Percentiles rank a stretch among this genome's conserved stretches.
Conservation (phyloP, 2,113 vertebrate species). For the Sclerurus mexicanus region DNA sequence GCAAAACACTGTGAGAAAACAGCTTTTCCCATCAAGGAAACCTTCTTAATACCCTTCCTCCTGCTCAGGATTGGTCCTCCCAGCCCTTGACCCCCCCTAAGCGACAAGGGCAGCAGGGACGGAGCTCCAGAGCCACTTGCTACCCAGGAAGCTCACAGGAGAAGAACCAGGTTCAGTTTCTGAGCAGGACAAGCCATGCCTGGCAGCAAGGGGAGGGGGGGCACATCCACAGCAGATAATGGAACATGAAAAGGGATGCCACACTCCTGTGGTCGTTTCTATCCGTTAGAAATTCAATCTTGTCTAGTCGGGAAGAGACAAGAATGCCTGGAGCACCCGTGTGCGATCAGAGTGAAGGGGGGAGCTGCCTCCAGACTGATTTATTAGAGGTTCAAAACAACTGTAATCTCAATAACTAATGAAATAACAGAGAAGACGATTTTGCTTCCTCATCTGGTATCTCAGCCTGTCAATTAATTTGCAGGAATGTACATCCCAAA, state of each 20-base stretch:
- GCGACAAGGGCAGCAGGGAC: not conserved
- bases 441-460: not conserved
- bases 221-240: rapidly evolving
- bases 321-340: not conserved
- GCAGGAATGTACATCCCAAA: not conserved
- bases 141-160: not conserved
- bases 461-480: slow-evolving; percentile 10
- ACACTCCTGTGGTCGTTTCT: rapidly evolving
- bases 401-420: not conserved
- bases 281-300: not conserved
- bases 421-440: not conserved
- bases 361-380: not conserved
- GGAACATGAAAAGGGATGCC: not conserved
- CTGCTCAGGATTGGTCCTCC: rapidly evolving
- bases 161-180: not conserved
- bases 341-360: not conserved
- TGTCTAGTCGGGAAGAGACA: not conserved
- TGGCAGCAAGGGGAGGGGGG: not conserved
- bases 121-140: rapidly evolving
- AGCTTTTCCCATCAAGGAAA: not conserved
- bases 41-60: not conserved
- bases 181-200: not conserved
- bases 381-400: not conserved
- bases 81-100: not conserved
- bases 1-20: rapidly evolving